Base-by-base conservation (phyloP, 2,113 vertebrate species). In the Anas platyrhynchos region DNA sequence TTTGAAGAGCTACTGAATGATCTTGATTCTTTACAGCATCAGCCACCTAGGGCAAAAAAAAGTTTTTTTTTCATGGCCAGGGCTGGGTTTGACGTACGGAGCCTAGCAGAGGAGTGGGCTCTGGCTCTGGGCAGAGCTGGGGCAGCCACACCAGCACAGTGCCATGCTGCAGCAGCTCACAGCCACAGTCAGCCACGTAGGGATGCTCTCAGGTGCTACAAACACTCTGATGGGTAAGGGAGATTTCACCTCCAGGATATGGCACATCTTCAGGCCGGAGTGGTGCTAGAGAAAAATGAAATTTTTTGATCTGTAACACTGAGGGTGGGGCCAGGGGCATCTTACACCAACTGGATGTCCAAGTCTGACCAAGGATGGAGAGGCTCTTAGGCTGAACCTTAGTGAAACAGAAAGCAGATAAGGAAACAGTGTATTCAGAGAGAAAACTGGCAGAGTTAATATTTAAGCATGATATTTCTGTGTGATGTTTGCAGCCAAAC, bases 41-140 rank as follows among this genome's bases (percentile, higher is more conserved):
- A 88, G 23, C 9, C 8, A 85, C 34, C 20, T 36, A 56, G 26
- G 58, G 13, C 29, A 79, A 83, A 73, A 73, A 73, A 23, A 6
- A 16, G 43, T 18, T 46, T 18, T 44, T 7, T 85, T 72, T 12
- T 54, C 13, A 54, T 21, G 32, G 58, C 20, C 18, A 18, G 8
- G 38, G 15, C 8, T 79, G 61, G 23, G 5, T 23, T 93, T 83
- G 26, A 23, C 0, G 1, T 36, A 31, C 0, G 0, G n/a, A n/a
- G 32, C 21, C 38, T 46, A 38, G 50, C 17, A 72, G 43, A 69
- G 36, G 44, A 89, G 8, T 12, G 48, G 31, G 11, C 16, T 78
- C 16, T 78, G 81, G 61, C 25, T 52, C 14, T 59, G 75, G 34
- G 55, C 50, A 82, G 26, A 68, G 58, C 72, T 92, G 61, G 14